phyloP scores from a whole-genome alignment of 2,113 vertebrate genomes.

The Natator depressus region DNA sequence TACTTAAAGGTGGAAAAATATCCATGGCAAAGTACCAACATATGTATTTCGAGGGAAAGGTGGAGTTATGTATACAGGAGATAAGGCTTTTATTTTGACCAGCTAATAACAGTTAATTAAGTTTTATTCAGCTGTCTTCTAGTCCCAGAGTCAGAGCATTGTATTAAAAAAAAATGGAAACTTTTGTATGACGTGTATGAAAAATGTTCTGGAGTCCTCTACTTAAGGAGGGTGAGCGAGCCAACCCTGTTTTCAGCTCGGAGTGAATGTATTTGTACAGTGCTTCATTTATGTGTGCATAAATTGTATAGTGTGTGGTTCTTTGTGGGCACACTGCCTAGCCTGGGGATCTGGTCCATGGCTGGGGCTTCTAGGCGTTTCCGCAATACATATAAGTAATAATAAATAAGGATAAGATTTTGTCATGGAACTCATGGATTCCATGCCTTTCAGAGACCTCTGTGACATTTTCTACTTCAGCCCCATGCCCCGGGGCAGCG shows the following conservation, averaged over 20 bases:
- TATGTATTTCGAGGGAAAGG: slow-evolving; percentile 37
- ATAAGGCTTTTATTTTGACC: slow-evolving; percentile 40
- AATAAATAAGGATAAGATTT: no score
- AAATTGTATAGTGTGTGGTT: neutral
- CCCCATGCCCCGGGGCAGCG: no score
- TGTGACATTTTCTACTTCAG: no score
- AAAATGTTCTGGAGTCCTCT: slow-evolving; percentile 41
- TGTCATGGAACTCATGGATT: no score
- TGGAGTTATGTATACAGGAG: neutral
- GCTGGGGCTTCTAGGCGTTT: neutral
- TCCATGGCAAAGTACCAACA: slow-evolving; percentile 55
- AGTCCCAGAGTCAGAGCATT: neutral
- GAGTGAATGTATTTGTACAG: slow-evolving; percentile 30
- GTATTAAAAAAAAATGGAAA: neutral
- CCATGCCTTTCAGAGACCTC: no score
- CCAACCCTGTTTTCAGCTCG: slow-evolving; percentile 39
- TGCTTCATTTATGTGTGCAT: neutral
- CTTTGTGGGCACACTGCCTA: neutral
- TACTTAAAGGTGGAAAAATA: slow-evolving; percentile 57
- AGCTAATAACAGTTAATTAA: slow-evolving; percentile 46
- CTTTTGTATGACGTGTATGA: slow-evolving; percentile 5
- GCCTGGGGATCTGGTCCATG: neutral
- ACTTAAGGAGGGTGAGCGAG: slow-evolving; percentile 40
- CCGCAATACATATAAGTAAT: neutral
- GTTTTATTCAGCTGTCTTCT: slow-evolving; percentile 46